These are phyloP conservation scores for Apotomis capreana DNA, from an alignment of 2,888 invertebrate genomes.

Conservation along the genomic window DNA sequence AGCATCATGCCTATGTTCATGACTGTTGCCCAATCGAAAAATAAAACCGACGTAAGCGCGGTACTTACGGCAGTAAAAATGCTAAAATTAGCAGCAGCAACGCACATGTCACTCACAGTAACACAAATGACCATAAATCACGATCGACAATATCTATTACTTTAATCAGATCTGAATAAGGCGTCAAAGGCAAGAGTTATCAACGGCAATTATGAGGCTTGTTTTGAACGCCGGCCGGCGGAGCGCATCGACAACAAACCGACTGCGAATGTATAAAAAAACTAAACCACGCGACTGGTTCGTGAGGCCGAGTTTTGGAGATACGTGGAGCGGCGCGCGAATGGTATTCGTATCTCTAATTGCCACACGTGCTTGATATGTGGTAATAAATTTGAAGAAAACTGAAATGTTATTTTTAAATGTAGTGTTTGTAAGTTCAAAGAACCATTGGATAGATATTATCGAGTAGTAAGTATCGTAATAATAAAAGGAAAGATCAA, in stretches of 20 bases:
- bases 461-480: no score
- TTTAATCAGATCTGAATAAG: constrained; percentile 18
- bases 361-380: constrained; percentile 9
- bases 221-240: constrained; percentile 49
- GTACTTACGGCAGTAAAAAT: constrained; percentile 19
- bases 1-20: no score
- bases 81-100: constrained; percentile 6
- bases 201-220: constrained; percentile 42
- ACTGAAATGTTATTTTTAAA: no score
- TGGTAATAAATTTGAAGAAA: neutral
- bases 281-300: constrained; percentile 45
- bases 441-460: no score
- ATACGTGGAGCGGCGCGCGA: constrained; percentile 11
- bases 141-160: constrained; percentile 19
- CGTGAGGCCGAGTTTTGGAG: constrained; percentile 28
- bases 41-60: neutral
- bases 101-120: constrained; percentile 19
- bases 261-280: constrained; percentile 43
- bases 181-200: constrained; percentile 46
- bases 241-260: constrained; percentile 50
- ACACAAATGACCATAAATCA: constrained; percentile 2
- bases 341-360: constrained; percentile 22
- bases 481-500: no score
- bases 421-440: no score
- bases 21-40: neutral